A percentile compares a stretch with the other conserved stretches of the same genome.
These are phyloP conservation scores for Rhinophrynus dorsalis DNA, from an alignment of 2,797 vertebrate genomes.

Conservation along the genomic window DNA sequence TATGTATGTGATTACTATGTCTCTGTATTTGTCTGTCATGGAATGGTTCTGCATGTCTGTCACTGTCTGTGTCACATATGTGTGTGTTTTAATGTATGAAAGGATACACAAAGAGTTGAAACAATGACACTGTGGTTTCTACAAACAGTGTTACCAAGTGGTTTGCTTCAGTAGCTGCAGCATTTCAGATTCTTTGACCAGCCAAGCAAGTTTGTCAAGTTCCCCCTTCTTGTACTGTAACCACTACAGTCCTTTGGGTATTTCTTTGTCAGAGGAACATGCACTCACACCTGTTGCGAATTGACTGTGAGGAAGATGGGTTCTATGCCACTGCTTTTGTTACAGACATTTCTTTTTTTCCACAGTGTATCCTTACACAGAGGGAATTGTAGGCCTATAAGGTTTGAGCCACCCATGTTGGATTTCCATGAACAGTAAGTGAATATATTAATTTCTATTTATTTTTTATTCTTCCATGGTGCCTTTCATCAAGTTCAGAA, in stretches of 20 bases:
- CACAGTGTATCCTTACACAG: constrained; percentile 84
- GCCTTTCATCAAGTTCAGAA: too few relatives aligned
- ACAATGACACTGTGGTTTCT: constrained; percentile 24
- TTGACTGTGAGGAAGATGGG: neutral
- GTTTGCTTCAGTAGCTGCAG: constrained; percentile 1
- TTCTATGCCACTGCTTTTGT: constrained; percentile 32
- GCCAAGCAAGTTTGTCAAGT: constrained; percentile 39
- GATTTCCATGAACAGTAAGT: constrained; percentile 99
- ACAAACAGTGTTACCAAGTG: constrained; percentile 41
- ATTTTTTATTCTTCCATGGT: neutral
- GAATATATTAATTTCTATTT: neutral
- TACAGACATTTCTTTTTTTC: constrained; percentile 57
- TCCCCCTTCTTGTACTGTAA: constrained; percentile 40
- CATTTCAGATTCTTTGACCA: constrained; percentile 11
- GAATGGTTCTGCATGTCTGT: too few relatives aligned
- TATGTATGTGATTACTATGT: too few relatives aligned
- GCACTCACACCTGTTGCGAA: neutral
- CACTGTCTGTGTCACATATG: too few relatives aligned
- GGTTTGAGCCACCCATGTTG: constrained; percentile 97
- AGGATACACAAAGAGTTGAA: constrained; percentile 3
- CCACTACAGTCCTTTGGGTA: constrained; percentile 16
- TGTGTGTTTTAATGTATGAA: neutral
- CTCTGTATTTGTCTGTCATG: too few relatives aligned
- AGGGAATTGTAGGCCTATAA: constrained; percentile 92
- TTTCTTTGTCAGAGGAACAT: neutral